A percentile compares a stretch with the other conserved stretches of the same genome.
Conservation (phyloP, 2,113 vertebrate genomes). For the Rhipidura dahli region DNA sequence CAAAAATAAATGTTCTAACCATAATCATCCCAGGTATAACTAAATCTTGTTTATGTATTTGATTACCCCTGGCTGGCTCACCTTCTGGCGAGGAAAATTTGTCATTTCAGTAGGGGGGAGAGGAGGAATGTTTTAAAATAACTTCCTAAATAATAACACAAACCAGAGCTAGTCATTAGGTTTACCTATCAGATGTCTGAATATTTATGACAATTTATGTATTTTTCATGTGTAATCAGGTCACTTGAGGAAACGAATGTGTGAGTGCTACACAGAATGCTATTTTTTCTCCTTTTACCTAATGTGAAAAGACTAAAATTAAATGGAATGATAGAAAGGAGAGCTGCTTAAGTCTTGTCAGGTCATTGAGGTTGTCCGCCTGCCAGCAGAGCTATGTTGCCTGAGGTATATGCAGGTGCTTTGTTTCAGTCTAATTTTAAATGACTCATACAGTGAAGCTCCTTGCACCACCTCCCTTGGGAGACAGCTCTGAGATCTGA, state of each 20-base stretch:
- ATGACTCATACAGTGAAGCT: background rate
- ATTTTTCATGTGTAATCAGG: slow-evolving; percentile 31
- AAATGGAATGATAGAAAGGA: slow-evolving; percentile 4
- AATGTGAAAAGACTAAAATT: slow-evolving; percentile 11
- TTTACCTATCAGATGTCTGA: background rate
- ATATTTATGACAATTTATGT: slow-evolving; percentile 1
- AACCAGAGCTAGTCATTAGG: background rate
- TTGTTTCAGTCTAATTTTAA: slow-evolving; percentile 54
- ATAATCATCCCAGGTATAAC: slow-evolving; percentile 19
- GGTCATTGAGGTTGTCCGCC: slow-evolving; percentile 25
- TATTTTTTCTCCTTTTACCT: slow-evolving; percentile 29
- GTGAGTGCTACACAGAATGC: background rate
- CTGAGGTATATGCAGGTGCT: slow-evolving; percentile 36
- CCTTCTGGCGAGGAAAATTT: slow-evolving; percentile 21
- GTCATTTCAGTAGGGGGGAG: background rate
- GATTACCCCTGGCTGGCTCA: slow-evolving; percentile 28
- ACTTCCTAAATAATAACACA: background rate
- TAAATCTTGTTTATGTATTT: slow-evolving; percentile 28
- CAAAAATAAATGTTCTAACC: slow-evolving; percentile 24
- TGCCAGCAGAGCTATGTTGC: background rate
- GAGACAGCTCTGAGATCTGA: slow-evolving; percentile 6
- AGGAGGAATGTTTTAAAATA: background rate
- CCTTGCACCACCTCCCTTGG: background rate
- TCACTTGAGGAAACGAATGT: background rate
- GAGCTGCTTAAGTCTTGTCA: slow-evolving; percentile 13